Base-by-base conservation (phyloP, 2,888 invertebrate genomes). In the Bellardia pandia region DNA sequence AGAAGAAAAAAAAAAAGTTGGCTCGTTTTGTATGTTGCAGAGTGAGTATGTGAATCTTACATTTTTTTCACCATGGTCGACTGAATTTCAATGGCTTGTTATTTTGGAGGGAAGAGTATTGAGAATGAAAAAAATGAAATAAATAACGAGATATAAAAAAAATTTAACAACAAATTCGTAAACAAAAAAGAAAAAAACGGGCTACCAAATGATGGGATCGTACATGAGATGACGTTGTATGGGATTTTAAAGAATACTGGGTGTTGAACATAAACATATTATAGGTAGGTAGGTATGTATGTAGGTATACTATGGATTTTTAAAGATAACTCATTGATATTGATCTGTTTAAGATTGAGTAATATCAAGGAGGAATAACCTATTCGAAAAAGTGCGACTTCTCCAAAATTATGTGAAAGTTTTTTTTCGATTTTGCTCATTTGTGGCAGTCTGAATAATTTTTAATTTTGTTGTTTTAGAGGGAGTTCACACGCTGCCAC, bases 31-130 rank as follows among this genome's bases (percentile, higher is more conserved):
- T 75, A 82, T 75, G 56, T 58, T 72, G 64, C 40, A 62, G 51
- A 69, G 37, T 69, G 77, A 60, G 78, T 81, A 85, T 74, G 82
- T 79, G 80, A 77, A 84, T 89, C 86, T 76, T 62, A 64, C 3
- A 16, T 80, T 71, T 80, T 48, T 75, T 77, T 81, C 23, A 78
- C 68, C 88, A 89, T 88, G 89, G 88, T 86, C 89, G 90, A 90
- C 83, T 89, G 89, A 86, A 86, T 88, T 89, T 89, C 87, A 90
- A 90, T 90, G 90, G 89, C 85, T 88, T 78, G 86, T 69, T 85
- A 56, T 78, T 84, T 78, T 85, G 72, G 71, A 86, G 78, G 77
- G 85, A 88, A 85, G 78, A 56, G 71, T 60, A 75, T 72, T 84
- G 45, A 40, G n/a, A 72, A 83, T 51, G 42, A 62, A 77, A 76